Evolutionary conservation across 2,888 invertebrate genomes (phyloP), one percentile per base, ranked within the genome.

Genomic region (Rhagonycha fulva): DNA sequence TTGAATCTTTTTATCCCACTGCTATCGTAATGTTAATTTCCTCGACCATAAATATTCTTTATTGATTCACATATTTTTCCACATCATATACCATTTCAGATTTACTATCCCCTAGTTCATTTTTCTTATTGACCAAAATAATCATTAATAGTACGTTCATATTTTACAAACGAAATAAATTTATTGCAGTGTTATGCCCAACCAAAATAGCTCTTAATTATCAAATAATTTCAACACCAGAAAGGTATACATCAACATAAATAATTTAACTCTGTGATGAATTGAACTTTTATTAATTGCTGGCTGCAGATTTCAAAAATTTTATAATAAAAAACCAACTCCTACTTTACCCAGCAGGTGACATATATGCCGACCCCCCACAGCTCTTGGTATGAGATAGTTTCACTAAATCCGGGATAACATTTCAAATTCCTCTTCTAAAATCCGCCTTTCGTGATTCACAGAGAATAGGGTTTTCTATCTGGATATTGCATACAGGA

Each of bases 401-500:
- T 74, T 74, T 72, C 71, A 32, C 78, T 79, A 81, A 82, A 81
- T 79, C 81, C 79, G 71, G 81, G 82, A 82, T 81, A 84, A 86
- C 85, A 85, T 82, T 81, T 83, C 80, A 82, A 83, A 83, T 84
- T 84, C 84, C 82, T 81, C 80, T 81, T 83, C 83, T 32, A 82
- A 84, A 85, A 84, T 83, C 84, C 82, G 73, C 79, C 77, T 76
- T 76, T 76, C 75, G 69, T 76, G 72, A 74, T 78, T 78, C 78
- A 79, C 81, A 84, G 83, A 85, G 84, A 85, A 85, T 84, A 84
- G 83, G 84, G 81, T 82, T 80, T 81, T 82, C 82, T 80, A 81
- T 80, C 79, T 81, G 80, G 82, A 74, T 78, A 80, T 82, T 80
- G 86, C 83, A 86, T 86, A 86, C 85, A 84, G 85, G 86, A 86